Conservation (phyloP, 2,888 invertebrate genomes). For the Hydroisotoma schaefferi region DNA sequence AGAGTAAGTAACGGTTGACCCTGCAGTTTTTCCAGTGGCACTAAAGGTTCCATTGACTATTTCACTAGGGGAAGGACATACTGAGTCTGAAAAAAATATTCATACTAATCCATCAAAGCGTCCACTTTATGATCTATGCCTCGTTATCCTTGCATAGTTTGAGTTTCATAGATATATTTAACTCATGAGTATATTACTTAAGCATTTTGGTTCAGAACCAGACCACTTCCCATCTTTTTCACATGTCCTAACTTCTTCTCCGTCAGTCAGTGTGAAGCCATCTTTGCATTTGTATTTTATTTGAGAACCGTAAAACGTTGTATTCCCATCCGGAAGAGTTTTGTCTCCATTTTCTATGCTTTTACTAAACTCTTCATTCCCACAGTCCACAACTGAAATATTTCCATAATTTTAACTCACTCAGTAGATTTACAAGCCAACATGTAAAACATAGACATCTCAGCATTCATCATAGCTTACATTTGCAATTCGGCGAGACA, state of each 20-base stretch:
- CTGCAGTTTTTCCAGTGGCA: conserved; percentile 70
- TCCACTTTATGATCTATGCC: conserved; percentile 29
- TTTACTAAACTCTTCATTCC: conserved; percentile 44
- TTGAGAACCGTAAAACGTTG: conserved; percentile 74
- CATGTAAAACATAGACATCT: not conserved
- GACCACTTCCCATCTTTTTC: conserved; percentile 84
- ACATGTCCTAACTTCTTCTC: conserved; percentile 61
- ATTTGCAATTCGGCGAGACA: conserved; percentile 76
- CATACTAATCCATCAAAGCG: not conserved
- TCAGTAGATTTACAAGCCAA: conserved; percentile 3
- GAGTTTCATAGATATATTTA: not conserved
- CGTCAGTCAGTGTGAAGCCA: conserved; percentile 78
- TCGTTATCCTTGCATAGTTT: not conserved
- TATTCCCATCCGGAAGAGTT: conserved; percentile 50
- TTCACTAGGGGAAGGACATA: conserved; percentile 73
- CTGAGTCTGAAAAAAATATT: conserved; percentile 37
- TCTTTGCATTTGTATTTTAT: conserved; percentile 74
- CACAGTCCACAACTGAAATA: conserved; percentile 50
- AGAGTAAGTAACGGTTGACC: conserved; percentile 73
- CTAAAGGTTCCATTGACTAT: conserved; percentile 60
- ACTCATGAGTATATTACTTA: too few relatives aligned
- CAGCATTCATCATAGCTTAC: conserved; percentile 55
- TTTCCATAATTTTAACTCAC: too few relatives aligned
- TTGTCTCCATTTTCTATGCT: conserved; percentile 30
- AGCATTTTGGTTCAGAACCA: conserved; percentile 77